Evolutionary conservation across 2,797 vertebrate genomes (phyloP).

Genomic region (Coccyzus lansbergi): DNA sequence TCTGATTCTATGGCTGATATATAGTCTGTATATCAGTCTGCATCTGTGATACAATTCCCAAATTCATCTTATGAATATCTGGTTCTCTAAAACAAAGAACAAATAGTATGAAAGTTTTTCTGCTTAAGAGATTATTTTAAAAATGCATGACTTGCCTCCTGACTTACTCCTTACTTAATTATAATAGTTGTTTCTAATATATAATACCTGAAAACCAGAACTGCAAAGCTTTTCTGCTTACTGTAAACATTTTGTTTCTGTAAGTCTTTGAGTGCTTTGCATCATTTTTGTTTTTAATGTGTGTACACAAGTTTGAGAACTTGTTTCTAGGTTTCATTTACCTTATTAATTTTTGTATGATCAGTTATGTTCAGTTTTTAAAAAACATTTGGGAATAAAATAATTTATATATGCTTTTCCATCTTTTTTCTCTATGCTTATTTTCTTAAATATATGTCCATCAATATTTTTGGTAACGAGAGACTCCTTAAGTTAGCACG

Average conservation of each 20-base stretch:
- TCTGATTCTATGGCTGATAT: too few species aligned
- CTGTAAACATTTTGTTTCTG: neutral
- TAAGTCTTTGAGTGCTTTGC: neutral
- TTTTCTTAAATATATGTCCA: neutral
- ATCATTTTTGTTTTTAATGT: neutral
- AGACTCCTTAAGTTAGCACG: neutral
- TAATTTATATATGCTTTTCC: neutral
- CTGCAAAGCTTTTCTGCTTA: neutral
- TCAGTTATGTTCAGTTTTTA: neutral
- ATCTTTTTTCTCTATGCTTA: neutral
- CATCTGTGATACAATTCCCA: neutral
- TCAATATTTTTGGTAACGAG: neutral
- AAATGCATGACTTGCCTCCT: neutral
- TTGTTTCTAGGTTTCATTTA: neutral
- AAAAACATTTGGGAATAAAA: neutral
- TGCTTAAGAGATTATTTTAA: neutral
- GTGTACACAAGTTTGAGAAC: neutral
- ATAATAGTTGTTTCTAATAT: neutral
- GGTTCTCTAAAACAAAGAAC: neutral
- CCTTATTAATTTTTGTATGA: neutral
- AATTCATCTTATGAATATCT: neutral
- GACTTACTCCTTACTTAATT: neutral
- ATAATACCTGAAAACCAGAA: neutral
- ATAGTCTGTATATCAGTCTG: too few species aligned
- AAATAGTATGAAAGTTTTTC: neutral